phyloP scores from a whole-genome alignment of 2,888 invertebrate genomes.

The Phytoseiulus persimilis region DNA sequence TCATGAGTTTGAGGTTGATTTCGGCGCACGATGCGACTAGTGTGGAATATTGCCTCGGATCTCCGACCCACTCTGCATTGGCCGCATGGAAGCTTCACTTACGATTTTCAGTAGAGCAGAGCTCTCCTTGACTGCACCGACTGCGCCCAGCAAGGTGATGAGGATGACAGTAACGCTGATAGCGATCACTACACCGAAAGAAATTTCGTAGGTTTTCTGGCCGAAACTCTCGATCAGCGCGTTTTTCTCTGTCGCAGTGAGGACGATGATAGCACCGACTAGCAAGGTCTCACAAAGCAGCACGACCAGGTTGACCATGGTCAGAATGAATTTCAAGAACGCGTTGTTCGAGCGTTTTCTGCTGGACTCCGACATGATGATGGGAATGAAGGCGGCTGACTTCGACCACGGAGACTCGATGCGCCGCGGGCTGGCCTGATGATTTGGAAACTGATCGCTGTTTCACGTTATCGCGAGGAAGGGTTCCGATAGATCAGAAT shows the following conservation, averaged over 20 bases:
- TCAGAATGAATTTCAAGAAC: background rate
- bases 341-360: background rate
- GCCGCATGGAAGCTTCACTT: background rate
- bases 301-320: background rate
- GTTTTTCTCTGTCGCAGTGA: background rate
- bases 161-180: background rate
- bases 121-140: background rate
- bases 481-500: background rate
- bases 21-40: too few species aligned
- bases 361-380: background rate
- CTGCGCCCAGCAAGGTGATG: conserved; percentile 6
- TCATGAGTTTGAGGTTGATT: too few species aligned
- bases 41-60: too few species aligned
- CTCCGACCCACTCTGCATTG: background rate
- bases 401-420: background rate
- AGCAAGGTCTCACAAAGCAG: background rate
- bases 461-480: background rate
- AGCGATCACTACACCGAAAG: conserved; percentile 12
- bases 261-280: background rate
- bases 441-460: background rate
- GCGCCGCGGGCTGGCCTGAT: background rate
- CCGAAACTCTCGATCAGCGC: background rate
- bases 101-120: background rate
- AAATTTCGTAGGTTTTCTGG: conserved; percentile 10
- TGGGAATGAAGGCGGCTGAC: background rate